phyloP scores from a whole-genome alignment of 2,888 invertebrate species.

The Phragmatobia fuliginosa region DNA sequence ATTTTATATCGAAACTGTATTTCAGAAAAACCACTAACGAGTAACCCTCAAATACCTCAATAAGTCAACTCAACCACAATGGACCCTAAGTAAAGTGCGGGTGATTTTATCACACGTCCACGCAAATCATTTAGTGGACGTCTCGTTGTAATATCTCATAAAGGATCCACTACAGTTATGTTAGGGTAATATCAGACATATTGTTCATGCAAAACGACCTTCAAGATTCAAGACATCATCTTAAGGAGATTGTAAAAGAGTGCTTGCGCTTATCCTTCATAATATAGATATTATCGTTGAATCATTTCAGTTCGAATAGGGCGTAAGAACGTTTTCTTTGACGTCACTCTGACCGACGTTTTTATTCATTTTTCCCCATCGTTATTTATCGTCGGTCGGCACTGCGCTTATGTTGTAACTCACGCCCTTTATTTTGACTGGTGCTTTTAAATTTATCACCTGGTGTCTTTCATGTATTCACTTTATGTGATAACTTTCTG shows the following conservation, averaged over 20 bases:
- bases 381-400: slow-evolving; percentile 32
- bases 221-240: slow-evolving; percentile 61
- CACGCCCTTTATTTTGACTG: slow-evolving; percentile 20
- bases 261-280: slow-evolving; percentile 53
- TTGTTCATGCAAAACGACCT: slow-evolving; percentile 72
- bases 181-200: slow-evolving; percentile 76
- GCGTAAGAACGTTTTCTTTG: slow-evolving; percentile 14
- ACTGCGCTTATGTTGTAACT: slow-evolving; percentile 22
- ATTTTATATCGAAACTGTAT: too few relatives aligned
- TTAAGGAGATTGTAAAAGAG: slow-evolving; percentile 53
- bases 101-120: slow-evolving; percentile 75
- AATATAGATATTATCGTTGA: slow-evolving; percentile 60
- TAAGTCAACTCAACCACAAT: slow-evolving; percentile 33
- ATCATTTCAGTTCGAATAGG: slow-evolving; percentile 41
- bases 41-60: slow-evolving; percentile 69
- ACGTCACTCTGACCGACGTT: slow-evolving; percentile 23
- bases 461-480: slow-evolving; percentile 15
- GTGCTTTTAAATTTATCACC: slow-evolving; percentile 21
- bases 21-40: slow-evolving; percentile 60
- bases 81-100: slow-evolving; percentile 42
- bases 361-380: slow-evolving; percentile 41
- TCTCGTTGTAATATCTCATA: slow-evolving; percentile 68
- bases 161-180: slow-evolving; percentile 75
- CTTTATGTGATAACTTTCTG: slow-evolving; percentile 12
- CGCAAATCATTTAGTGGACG: slow-evolving; percentile 71